A percentile compares a stretch with the other conserved stretches of the same genome.
phyloP scores from a whole-genome alignment of 2,113 vertebrate species.

The Morone chrysops region DNA sequence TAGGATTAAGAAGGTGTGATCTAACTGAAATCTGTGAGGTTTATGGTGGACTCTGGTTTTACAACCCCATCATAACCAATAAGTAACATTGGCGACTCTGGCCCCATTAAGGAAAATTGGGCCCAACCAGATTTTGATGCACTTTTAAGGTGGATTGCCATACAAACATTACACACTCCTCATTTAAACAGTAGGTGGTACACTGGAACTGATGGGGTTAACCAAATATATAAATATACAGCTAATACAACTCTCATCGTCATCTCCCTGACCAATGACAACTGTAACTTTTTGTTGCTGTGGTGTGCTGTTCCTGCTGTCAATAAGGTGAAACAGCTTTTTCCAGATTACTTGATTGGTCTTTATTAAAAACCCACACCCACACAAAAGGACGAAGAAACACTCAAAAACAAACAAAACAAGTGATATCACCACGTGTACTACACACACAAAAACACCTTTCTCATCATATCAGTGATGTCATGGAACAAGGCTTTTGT shows the following conservation, averaged over 20 bases:
- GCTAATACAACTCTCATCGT: not conserved
- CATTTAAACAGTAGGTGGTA: not conserved
- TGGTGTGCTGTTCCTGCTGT: slow-evolving; percentile 11
- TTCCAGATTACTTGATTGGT: not conserved
- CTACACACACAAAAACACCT: slow-evolving; percentile 19
- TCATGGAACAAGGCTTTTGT: slow-evolving; percentile 52
- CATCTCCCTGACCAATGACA: not conserved
- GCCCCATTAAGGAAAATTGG: too few species aligned
- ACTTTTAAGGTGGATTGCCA: too few species aligned
- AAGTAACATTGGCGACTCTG: too few species aligned
- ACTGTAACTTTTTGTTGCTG: not conserved
- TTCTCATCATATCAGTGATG: slow-evolving; percentile 44
- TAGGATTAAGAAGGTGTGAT: too few species aligned
- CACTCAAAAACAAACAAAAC: slow-evolving; percentile 23
- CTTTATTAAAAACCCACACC: slow-evolving; percentile 39
- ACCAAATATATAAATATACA: not conserved
- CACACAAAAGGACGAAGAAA: slow-evolving; percentile 9
- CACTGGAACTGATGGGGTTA: not conserved
- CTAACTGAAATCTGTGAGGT: too few species aligned
- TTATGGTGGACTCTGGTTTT: too few species aligned
- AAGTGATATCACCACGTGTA: slow-evolving; percentile 19
- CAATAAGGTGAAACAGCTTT: slow-evolving; percentile 13
- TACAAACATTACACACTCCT: not conserved
- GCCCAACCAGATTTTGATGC: too few species aligned
- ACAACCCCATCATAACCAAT: too few species aligned